Conservation (phyloP, 2,888 invertebrate genomes). For the Drosophila mercatorum region DNA sequence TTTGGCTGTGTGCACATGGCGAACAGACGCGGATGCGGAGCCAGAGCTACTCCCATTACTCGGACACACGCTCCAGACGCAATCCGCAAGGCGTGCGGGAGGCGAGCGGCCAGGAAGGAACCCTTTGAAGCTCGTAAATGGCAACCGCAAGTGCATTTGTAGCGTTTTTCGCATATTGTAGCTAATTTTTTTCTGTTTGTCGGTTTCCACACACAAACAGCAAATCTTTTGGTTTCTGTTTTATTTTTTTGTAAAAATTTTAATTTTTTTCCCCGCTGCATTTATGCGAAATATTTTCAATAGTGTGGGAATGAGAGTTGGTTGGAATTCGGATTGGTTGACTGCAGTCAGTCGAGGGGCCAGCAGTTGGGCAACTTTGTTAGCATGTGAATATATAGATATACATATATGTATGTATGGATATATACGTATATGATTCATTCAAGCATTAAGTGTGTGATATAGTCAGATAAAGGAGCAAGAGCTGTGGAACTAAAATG, state of each 20-base stretch:
- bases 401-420: slow-evolving; percentile 32
- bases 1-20: slow-evolving; percentile 56
- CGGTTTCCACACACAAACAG: slow-evolving; percentile 63
- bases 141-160: slow-evolving; percentile 77
- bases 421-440: slow-evolving; percentile 29
- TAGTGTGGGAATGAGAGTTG: slow-evolving; percentile 73
- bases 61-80: slow-evolving; percentile 72
- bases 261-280: slow-evolving; percentile 32
- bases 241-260: slow-evolving; percentile 24
- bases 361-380: slow-evolving; percentile 41
- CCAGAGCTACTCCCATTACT: slow-evolving; percentile 31
- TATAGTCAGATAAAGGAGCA: slow-evolving; percentile 7
- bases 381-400: slow-evolving; percentile 7
- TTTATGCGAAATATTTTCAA: slow-evolving; percentile 72
- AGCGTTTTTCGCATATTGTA: slow-evolving; percentile 77
- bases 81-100: slow-evolving; percentile 8
- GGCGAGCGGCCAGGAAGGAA: slow-evolving; percentile 22
- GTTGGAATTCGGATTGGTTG: slow-evolving; percentile 45
- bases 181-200: slow-evolving; percentile 77
- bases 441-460: slow-evolving; percentile 34
- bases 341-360: slow-evolving; percentile 29
- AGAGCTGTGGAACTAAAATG: accelerated
- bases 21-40: slow-evolving; percentile 55
- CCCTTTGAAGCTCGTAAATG: slow-evolving; percentile 74
- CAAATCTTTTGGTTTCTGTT: slow-evolving; percentile 5